Conservation (phyloP, 2,888 invertebrate genomes). For the Xestia sexstrigata region DNA sequence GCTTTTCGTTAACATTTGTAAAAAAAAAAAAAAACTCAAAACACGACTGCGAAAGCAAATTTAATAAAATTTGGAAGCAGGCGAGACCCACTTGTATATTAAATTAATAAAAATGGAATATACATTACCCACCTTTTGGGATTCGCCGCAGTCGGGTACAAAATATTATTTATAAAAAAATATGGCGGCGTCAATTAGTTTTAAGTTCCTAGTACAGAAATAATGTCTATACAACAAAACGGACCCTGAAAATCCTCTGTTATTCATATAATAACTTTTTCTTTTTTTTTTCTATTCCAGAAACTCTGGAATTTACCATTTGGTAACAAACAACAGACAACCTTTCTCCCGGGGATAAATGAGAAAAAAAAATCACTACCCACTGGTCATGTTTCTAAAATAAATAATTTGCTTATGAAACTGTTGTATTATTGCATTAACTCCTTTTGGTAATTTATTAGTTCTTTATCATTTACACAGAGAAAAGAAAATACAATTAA, state of each 20-base stretch:
- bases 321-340: constrained; percentile 6
- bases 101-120: background rate
- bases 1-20: background rate
- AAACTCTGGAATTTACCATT: constrained; percentile 8
- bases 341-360: constrained; percentile 17
- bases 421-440: background rate
- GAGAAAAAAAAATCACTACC: background rate
- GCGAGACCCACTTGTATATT: background rate
- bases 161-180: too few species aligned
- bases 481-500: background rate
- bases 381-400: background rate
- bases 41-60: too few species aligned
- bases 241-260: background rate
- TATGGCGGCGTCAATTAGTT: background rate
- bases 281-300: background rate
- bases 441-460: too few species aligned
- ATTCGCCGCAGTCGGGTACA: background rate
- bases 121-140: background rate
- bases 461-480: too few species aligned
- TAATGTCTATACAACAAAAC: background rate
- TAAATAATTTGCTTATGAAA: background rate
- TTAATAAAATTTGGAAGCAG: background rate
- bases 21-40: too few species aligned
- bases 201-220: background rate
- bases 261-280: background rate